A percentile compares a stretch with the other conserved stretches of the same genome.
Evolutionary conservation across 2,888 invertebrate genomes (phyloP).

Genomic region (Cryptus armator): DNA sequence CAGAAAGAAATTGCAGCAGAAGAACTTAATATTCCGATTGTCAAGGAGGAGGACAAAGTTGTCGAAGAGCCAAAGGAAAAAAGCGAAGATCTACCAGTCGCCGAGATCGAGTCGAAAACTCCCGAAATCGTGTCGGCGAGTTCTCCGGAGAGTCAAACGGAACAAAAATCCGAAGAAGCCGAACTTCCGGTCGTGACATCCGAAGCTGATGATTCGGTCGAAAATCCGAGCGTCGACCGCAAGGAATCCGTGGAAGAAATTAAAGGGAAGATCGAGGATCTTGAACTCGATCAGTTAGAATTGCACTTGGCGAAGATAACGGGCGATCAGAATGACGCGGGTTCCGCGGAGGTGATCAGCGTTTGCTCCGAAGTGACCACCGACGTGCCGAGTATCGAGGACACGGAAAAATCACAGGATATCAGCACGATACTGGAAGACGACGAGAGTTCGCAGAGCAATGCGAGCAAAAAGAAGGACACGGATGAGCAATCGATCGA

Average conservation of each 20-base stretch:
- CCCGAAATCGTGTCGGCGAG: slow-evolving; percentile 24
- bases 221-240: slow-evolving; percentile 38
- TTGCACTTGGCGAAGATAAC: slow-evolving; percentile 79
- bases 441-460: slow-evolving; percentile 74
- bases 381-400: slow-evolving; percentile 76
- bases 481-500: slow-evolving; percentile 68
- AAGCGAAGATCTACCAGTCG: slow-evolving; percentile 10
- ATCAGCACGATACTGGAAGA: slow-evolving; percentile 79
- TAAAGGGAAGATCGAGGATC: slow-evolving; percentile 51
- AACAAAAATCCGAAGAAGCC: slow-evolving; percentile 51
- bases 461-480: slow-evolving; percentile 74
- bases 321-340: slow-evolving; percentile 76
- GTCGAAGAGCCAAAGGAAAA: slow-evolving; percentile 60
- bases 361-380: slow-evolving; percentile 75
- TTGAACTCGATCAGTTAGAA: slow-evolving; percentile 75
- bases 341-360: slow-evolving; percentile 73
- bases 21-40: slow-evolving; percentile 53
- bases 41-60: slow-evolving; percentile 59
- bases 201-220: slow-evolving; percentile 40
- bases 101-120: slow-evolving; percentile 46
- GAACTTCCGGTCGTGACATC: neutral
- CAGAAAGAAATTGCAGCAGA: slow-evolving; percentile 34
- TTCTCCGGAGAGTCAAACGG: slow-evolving; percentile 31
- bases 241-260: slow-evolving; percentile 45
- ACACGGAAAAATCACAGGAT: slow-evolving; percentile 79